Evolutionary conservation across 1,140 invertebrate genomes (phyloP).

Genomic region (Aphaenogaster ashmeadi): DNA sequence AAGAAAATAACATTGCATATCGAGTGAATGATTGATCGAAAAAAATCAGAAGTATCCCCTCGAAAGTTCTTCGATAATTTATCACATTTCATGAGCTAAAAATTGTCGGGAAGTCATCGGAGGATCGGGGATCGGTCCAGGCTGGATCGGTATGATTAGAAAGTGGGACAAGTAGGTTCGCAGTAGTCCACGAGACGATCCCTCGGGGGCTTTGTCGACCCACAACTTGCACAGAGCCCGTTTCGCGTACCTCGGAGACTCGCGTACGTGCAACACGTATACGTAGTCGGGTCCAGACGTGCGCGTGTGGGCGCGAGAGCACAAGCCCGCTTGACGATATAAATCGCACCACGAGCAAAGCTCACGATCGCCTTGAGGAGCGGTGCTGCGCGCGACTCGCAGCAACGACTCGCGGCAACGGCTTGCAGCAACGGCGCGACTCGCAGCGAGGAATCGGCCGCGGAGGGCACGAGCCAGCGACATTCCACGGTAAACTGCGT

Average conservation of each 20-base stretch:
- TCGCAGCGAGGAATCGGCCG: conserved; percentile 51
- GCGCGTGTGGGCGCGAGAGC: conserved; percentile 5
- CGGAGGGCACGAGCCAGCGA: conserved; percentile 77
- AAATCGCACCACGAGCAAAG: conserved; percentile 45
- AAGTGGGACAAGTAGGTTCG: conserved; percentile 83
- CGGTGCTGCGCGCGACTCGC: neutral
- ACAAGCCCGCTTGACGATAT: conserved; percentile 32
- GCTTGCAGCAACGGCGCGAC: conserved; percentile 11
- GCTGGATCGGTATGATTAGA: conserved; percentile 84
- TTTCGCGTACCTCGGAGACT: conserved; percentile 45
- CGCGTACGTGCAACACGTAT: conserved; percentile 12
- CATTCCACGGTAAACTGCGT: conserved; percentile 74
- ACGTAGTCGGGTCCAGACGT: neutral
- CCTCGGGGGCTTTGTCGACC: conserved; percentile 77
- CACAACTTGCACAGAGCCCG: conserved; percentile 77
- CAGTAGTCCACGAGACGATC: conserved; percentile 78
- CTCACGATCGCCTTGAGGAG: conserved; percentile 19
- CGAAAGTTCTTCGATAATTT: neutral
- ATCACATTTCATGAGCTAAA: neutral
- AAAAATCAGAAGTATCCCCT: conserved; percentile 4
- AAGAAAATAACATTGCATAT: neutral
- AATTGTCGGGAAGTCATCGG: neutral
- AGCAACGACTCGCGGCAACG: conserved; percentile 13
- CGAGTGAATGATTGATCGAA: neutral
- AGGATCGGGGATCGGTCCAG: conserved; percentile 53